These are phyloP conservation scores for Bedellia somnulentella DNA, from an alignment of 2,888 invertebrate species.

Conservation along the genomic window DNA sequence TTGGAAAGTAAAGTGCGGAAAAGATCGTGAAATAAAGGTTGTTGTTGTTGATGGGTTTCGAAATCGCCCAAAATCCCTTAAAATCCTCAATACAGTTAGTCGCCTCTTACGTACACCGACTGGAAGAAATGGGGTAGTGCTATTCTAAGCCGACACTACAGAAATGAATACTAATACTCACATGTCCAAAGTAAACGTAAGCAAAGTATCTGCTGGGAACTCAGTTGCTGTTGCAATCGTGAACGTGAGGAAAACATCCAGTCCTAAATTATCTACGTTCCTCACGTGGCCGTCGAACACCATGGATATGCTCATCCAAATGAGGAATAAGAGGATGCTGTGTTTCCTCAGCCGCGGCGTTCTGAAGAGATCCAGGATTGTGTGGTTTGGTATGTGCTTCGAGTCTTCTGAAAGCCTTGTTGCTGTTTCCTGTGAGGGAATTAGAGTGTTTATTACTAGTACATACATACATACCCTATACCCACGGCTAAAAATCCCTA, in stretches of 20 bases:
- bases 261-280: conserved; percentile 79
- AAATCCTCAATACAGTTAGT: too few species aligned
- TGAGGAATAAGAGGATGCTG: conserved; percentile 72
- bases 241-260: conserved; percentile 81
- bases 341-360: conserved; percentile 76
- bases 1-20: too few species aligned
- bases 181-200: conserved; percentile 70
- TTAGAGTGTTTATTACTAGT: too few species aligned
- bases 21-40: too few species aligned
- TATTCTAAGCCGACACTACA: too few species aligned
- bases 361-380: conserved; percentile 75
- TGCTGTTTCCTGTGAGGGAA: conserved; percentile 70
- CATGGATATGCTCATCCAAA: conserved; percentile 85
- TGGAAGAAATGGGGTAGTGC: too few species aligned
- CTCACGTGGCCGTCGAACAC: conserved; percentile 91
- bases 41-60: too few species aligned
- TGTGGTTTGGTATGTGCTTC: conserved; percentile 71
- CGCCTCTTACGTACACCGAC: too few species aligned
- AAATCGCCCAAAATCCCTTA: too few species aligned
- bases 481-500: too few species aligned
- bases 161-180: conserved; percentile 19
- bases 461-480: too few species aligned
- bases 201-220: conserved; percentile 78
- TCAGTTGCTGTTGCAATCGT: conserved; percentile 82
- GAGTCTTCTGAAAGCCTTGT: conserved; percentile 68